Percentiles rank a stretch among this genome's conserved stretches.
Conservation (phyloP, 2,113 vertebrate species). For the Percopsis transmontana region DNA sequence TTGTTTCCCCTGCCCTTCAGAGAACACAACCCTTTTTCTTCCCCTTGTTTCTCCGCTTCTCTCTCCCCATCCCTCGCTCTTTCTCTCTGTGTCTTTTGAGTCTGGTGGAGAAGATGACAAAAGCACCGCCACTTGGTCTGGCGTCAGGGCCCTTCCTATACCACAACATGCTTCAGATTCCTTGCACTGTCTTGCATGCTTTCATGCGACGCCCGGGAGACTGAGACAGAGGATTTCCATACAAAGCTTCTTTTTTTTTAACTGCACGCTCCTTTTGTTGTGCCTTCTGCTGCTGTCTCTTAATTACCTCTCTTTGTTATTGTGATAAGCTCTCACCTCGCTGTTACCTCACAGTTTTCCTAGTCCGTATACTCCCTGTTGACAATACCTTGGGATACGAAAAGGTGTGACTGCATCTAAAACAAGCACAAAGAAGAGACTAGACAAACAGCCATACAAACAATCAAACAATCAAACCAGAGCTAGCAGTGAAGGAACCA, state of each 20-base stretch:
- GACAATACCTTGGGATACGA: background rate
- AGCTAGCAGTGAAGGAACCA: background rate
- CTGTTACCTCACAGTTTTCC: slow-evolving; percentile 35
- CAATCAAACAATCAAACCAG: background rate
- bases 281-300: slow-evolving; percentile 34
- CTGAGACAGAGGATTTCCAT: slow-evolving; percentile 53
- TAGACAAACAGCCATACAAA: background rate
- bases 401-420: no score
- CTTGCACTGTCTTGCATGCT: slow-evolving; percentile 57
- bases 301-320: slow-evolving; percentile 51
- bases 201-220: slow-evolving; percentile 64
- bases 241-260: slow-evolving; percentile 50
- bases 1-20: slow-evolving; percentile 29
- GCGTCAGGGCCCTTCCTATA: slow-evolving; percentile 49
- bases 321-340: slow-evolving; percentile 33
- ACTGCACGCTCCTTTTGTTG: slow-evolving; percentile 49
- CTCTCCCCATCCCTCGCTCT: slow-evolving; percentile 16
- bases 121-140: slow-evolving; percentile 59
- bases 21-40: slow-evolving; percentile 27
- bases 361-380: slow-evolving; percentile 23
- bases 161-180: slow-evolving; percentile 64
- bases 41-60: slow-evolving; percentile 18
- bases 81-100: slow-evolving; percentile 16
- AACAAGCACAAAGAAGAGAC: background rate
- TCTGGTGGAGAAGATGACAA: slow-evolving; percentile 53